Percentiles rank a stretch among this genome's conserved stretches.
phyloP scores from a whole-genome alignment of 2,113 vertebrate genomes.

The Misgurnus anguillicaudatus region DNA sequence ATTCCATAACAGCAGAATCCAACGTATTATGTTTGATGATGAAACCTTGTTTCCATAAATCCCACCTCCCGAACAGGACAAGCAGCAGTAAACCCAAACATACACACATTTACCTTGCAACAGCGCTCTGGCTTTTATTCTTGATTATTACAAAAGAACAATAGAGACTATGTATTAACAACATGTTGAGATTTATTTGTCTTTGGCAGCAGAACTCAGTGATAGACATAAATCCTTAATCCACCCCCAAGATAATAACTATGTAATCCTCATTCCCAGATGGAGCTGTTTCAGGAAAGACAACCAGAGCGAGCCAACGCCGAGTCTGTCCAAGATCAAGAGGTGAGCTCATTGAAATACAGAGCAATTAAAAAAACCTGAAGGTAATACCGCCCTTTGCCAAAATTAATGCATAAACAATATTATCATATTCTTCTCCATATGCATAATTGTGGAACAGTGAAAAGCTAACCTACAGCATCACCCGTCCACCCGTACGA shows the following conservation, averaged over 20 bases:
- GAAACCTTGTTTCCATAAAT: conserved; percentile 38
- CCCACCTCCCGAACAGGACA: conserved; percentile 37
- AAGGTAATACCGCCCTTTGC: conserved; percentile 60
- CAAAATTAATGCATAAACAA: conserved; percentile 57
- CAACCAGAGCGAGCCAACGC: conserved; percentile 48
- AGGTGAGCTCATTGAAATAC: conserved; percentile 66
- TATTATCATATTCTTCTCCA: conserved; percentile 57
- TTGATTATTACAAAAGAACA: conserved; percentile 63
- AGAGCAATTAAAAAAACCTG: conserved; percentile 65
- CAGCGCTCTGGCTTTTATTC: background rate
- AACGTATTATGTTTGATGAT: conserved; percentile 25
- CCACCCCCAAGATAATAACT: conserved; percentile 75
- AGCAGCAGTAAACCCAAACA: conserved; percentile 39
- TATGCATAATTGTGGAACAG: conserved; percentile 35
- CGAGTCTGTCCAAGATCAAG: conserved; percentile 63
- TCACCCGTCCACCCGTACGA: conserved; percentile 45
- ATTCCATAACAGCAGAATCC: conserved; percentile 26
- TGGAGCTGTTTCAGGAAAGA: conserved; percentile 68
- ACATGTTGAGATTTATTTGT: conserved; percentile 67
- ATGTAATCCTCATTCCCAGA: conserved; percentile 76
- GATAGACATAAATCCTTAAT: conserved; percentile 76
- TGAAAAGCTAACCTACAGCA: conserved; percentile 52
- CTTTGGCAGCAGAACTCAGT: conserved; percentile 64
- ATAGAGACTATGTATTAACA: conserved; percentile 60
- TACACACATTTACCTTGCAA: conserved; percentile 5